These are phyloP conservation scores for Bettongia penicillata DNA, from an alignment of 2,113 vertebrate species.

Conservation along the genomic window DNA sequence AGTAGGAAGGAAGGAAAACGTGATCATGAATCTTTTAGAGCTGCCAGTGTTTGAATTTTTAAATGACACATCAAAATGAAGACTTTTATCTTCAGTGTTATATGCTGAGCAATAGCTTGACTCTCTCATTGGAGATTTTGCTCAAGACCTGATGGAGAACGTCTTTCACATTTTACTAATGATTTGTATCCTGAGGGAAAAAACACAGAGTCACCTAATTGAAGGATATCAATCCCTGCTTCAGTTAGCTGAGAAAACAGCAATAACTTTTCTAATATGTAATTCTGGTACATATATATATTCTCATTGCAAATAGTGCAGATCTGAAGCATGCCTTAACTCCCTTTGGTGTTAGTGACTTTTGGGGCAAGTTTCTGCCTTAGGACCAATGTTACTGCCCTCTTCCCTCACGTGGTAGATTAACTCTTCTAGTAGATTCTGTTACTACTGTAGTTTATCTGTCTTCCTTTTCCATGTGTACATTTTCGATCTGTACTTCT, in stretches of 20 bases:
- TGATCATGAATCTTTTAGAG: not conserved
- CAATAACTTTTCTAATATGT: not conserved
- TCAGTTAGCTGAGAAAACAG: not conserved
- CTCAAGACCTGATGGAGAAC: not conserved
- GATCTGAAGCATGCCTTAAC: conserved; percentile 36
- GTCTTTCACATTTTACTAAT: not conserved
- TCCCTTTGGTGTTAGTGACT: conserved; percentile 24
- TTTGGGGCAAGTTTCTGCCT: not conserved
- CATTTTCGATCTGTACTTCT: not conserved
- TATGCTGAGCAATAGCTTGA: not conserved
- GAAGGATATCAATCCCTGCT: conserved; percentile 25
- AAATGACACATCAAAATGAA: not conserved
- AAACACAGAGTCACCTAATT: not conserved
- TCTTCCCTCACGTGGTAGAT: not conserved
- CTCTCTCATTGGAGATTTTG: conserved; percentile 16
- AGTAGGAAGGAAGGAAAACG: not conserved
- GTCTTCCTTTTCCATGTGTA: not conserved
- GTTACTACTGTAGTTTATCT: not conserved
- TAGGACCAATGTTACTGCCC: not conserved
- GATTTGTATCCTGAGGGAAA: not conserved
- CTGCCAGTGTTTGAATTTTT: conserved; percentile 8
- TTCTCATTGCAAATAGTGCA: conserved; percentile 47
- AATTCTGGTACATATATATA: conserved; percentile 44
- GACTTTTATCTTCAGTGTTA: conserved; percentile 16
- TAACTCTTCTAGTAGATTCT: not conserved